Conservation (phyloP, 2,113 vertebrate genomes). For the Alethe diademata region DNA sequence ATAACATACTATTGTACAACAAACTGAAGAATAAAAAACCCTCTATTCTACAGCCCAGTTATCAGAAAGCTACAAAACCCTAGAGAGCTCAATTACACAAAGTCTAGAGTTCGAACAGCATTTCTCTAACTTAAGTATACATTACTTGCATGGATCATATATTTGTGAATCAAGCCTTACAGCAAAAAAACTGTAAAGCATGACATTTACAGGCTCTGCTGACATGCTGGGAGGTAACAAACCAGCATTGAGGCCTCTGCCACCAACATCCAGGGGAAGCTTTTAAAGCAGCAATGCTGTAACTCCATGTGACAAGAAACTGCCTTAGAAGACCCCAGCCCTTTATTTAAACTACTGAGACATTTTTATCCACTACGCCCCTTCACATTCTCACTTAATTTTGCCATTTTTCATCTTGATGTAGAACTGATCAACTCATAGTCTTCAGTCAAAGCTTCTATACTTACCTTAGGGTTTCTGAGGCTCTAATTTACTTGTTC, state of each 20-base stretch:
- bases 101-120: not conserved
- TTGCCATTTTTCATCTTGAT: not conserved
- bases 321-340: not conserved
- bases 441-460: not conserved
- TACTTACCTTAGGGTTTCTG: not conserved
- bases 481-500: not conserved
- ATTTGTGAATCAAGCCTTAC: not conserved
- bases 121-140: not conserved
- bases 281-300: not conserved
- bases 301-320: not conserved
- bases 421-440: not conserved
- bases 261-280: not conserved
- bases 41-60: not conserved
- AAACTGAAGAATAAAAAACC: not conserved
- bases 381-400: not conserved
- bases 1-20: not conserved
- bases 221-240: not conserved
- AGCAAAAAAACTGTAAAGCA: not conserved
- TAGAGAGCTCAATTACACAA: not conserved
- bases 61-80: not conserved
- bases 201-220: slow-evolving; percentile 6
- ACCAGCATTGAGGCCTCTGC: not conserved
- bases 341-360: not conserved
- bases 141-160: not conserved
- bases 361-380: not conserved